Base-by-base conservation (phyloP, 2,797 vertebrate genomes). In the Rhinogobio ventralis region DNA sequence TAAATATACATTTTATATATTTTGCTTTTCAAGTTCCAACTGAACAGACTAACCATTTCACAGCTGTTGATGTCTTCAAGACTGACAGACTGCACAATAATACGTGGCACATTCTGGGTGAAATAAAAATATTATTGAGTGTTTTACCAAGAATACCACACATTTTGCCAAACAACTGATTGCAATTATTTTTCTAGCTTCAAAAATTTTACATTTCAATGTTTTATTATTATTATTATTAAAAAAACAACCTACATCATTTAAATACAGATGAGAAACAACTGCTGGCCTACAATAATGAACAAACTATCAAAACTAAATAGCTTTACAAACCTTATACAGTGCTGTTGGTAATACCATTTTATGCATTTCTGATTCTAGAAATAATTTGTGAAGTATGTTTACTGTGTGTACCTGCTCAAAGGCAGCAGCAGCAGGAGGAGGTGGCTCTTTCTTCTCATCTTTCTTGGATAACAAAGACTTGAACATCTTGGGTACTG, bases 401-500 rank as follows among this genome's bases (percentile, higher is more conserved):
- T 42, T 33, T 30, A 42, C 39, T 1, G 39, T 42, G 39, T 42
- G 39, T 62, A 99, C 98, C 97, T 98, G 98, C 79, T 96, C 96
- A 19, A 81, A 88, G 0, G 92, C 92, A 0, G 36, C 36, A 0
- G 39, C 39, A 42, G 95, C 93, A 28, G 95, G 93, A 0, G 94
- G 91, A 46, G 95, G 95, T 82, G 94, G 93, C 90, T 95, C 95
- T 91, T 97, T 97, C 60, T 97, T 98, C 62, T 98, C 97, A 0
- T 98, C 97, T 4, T 97, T 94, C 0, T 94, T 94, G 1, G 97
- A 97, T 87, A 99, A 97, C 79, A 99, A 94, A 88, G 98, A 98
- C 94, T 98, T 99, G 73, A 99, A 95, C 86, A 99, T 95, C 93
- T 98, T 99, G 86, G 98, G 98, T 97, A 99, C 97, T 93, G 98